These are phyloP conservation scores for Microcaecilia unicolor DNA, from an alignment of 2,797 vertebrate species.

Conservation along the genomic window DNA sequence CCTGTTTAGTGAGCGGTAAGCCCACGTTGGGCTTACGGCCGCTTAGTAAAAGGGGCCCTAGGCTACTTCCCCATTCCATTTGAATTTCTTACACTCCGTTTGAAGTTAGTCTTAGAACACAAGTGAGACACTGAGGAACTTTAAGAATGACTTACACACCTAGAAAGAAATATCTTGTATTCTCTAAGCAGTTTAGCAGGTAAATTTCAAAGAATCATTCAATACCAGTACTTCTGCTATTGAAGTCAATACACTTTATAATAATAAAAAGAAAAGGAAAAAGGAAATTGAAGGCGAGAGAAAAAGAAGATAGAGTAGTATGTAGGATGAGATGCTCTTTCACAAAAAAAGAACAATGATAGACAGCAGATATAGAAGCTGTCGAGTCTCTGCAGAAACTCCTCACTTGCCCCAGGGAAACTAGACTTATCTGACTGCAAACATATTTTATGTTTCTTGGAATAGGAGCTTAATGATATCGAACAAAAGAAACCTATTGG, in stretches of 20 bases:
- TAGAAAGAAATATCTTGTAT: too few relatives aligned
- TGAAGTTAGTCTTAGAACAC: too few relatives aligned
- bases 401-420: constrained; percentile 9
- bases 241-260: constrained; percentile 20
- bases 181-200: too few relatives aligned
- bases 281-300: neutral
- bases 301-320: constrained; percentile 1
- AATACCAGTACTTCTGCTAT: too few relatives aligned
- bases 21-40: too few relatives aligned
- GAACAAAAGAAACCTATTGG: constrained; percentile 7
- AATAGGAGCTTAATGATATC: constrained; percentile 4
- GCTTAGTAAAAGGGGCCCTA: too few relatives aligned
- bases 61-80: too few relatives aligned
- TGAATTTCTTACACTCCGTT: too few relatives aligned
- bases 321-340: constrained; percentile 12
- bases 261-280: neutral
- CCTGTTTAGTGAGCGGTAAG: too few relatives aligned
- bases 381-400: constrained; percentile 3
- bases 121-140: too few relatives aligned
- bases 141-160: too few relatives aligned
- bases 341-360: constrained; percentile 7
- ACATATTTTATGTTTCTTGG: constrained; percentile 1
- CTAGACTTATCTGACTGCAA: neutral
- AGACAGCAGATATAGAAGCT: constrained; percentile 9
- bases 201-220: too few relatives aligned